Evolutionary conservation across 2,113 vertebrate genomes (phyloP).

Genomic region (Atherinomorus stipes): DNA sequence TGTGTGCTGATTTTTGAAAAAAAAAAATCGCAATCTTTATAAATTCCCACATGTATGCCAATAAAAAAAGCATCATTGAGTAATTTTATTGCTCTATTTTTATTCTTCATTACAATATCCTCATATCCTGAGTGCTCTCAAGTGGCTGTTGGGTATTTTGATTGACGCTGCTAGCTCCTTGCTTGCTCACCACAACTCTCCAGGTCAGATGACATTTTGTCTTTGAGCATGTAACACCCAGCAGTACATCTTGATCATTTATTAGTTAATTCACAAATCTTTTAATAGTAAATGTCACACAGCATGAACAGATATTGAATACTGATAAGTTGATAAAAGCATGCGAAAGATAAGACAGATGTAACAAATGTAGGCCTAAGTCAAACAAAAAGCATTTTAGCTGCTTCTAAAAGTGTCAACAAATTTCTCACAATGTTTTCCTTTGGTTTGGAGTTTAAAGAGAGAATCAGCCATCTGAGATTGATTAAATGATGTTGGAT

Average conservation of each 20-base stretch:
- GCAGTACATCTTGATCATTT: too few species aligned
- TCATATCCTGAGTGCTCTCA: slow-evolving; percentile 23
- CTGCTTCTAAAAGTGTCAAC: not conserved
- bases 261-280: too few species aligned
- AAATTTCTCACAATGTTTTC: not conserved
- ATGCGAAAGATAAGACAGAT: not conserved
- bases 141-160: slow-evolving; percentile 36
- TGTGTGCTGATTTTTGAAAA: not conserved
- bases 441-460: too few species aligned
- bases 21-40: not conserved
- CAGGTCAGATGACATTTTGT: not conserved
- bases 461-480: too few species aligned
- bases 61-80: slow-evolving; percentile 36
- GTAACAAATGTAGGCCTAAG: not conserved
- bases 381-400: not conserved
- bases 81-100: slow-evolving; percentile 35
- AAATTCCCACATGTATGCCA: slow-evolving; percentile 10
- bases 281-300: not conserved
- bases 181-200: slow-evolving; percentile 1
- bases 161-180: not conserved
- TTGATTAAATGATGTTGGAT: too few species aligned
- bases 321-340: not conserved
- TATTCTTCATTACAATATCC: slow-evolving; percentile 24
- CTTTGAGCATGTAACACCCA: too few species aligned
- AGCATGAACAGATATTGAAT: not conserved